Percentiles rank a stretch among this genome's conserved stretches.
phyloP scores from a whole-genome alignment of 2,113 vertebrate species.

The Himantopus leucocephalus region DNA sequence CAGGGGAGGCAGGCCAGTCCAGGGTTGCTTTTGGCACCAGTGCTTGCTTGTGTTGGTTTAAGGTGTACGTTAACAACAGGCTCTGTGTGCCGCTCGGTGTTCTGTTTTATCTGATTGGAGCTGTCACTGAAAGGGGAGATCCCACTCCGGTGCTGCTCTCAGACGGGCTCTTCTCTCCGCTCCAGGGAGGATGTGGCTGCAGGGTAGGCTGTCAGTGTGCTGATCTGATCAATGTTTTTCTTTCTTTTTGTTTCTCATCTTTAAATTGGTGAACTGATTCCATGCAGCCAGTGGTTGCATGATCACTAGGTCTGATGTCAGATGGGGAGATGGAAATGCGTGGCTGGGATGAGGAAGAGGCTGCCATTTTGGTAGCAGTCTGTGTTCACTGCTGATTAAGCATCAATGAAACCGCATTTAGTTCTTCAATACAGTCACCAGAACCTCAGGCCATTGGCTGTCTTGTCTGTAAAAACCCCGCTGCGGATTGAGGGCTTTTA shows the following conservation, averaged over 20 bases:
- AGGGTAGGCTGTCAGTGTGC: background rate
- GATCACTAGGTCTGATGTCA: background rate
- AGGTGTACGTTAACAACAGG: background rate
- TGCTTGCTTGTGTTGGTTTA: background rate
- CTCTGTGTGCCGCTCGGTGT: background rate
- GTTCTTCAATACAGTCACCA: background rate
- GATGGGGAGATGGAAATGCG: accelerated
- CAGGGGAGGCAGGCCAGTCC: background rate
- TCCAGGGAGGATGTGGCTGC: background rate
- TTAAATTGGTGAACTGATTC: background rate
- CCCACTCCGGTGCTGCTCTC: background rate
- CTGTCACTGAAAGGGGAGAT: background rate
- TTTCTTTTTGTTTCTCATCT: background rate
- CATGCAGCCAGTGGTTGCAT: accelerated
- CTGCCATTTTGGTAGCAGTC: background rate
- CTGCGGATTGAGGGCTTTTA: background rate
- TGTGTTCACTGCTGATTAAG: background rate
- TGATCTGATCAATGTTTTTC: background rate
- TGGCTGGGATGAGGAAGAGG: background rate
- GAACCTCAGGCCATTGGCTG: background rate
- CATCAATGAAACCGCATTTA: background rate
- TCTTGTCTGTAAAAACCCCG: background rate
- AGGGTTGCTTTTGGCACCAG: background rate
- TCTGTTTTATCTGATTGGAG: background rate
- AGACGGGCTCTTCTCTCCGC: background rate